Percentiles rank a stretch among this genome's conserved stretches.
Conservation (phyloP, 2,888 invertebrate genomes). For the Campopleginae sp. region DNA sequence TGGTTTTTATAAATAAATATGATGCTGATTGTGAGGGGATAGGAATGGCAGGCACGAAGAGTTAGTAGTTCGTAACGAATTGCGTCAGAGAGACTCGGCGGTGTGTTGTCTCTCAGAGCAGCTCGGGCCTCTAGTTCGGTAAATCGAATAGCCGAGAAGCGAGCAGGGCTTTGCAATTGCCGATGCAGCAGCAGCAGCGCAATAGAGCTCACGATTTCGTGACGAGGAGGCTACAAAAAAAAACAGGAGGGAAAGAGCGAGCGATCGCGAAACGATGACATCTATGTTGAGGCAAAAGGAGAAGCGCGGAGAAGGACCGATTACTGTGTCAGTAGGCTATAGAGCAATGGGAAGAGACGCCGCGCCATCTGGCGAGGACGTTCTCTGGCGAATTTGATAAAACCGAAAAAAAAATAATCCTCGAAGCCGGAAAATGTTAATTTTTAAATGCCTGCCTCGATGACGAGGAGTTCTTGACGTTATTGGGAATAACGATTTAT, state of each 20-base stretch:
- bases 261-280: constrained; percentile 36
- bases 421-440: constrained; percentile 68
- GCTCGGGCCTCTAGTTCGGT: constrained; percentile 32
- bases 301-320: constrained; percentile 43
- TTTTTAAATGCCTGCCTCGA: background rate
- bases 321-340: constrained; percentile 75
- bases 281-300: background rate
- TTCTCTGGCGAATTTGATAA: constrained; percentile 77
- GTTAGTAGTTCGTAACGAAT: constrained; percentile 58
- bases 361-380: constrained; percentile 61
- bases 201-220: constrained; percentile 69
- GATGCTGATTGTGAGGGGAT: background rate
- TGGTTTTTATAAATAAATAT: background rate
- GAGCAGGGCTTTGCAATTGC: constrained; percentile 64
- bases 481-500: background rate
- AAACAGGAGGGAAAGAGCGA: background rate
- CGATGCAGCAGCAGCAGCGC: constrained; percentile 58
- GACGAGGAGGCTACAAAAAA: constrained; percentile 71
- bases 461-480: background rate
- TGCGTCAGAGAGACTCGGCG: constrained; percentile 44
- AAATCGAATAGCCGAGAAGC: constrained; percentile 25
- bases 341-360: constrained; percentile 76
- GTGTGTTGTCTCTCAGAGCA: constrained; percentile 8
- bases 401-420: background rate
- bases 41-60: constrained; percentile 52